Percentiles rank a stretch among this genome's conserved stretches.
These are phyloP conservation scores for Alectura lathami DNA, from an alignment of 2,113 vertebrate genomes.

Conservation along the genomic window DNA sequence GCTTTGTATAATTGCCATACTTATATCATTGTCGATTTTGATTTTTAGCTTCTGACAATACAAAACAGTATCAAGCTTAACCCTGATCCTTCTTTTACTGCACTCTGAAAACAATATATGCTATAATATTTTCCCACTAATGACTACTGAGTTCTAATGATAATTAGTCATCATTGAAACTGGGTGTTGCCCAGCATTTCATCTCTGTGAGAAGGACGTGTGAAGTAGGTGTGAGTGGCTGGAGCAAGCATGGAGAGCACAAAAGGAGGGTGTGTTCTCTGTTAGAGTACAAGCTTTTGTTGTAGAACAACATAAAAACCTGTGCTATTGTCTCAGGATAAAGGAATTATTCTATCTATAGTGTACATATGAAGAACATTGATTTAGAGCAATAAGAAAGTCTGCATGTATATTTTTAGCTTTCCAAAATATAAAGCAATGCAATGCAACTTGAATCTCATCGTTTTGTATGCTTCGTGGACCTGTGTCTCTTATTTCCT, in stretches of 20 bases:
- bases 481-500: not conserved
- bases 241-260: not conserved
- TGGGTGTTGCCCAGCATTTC: not conserved
- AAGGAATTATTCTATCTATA: not conserved
- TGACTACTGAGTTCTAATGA: not conserved
- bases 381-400: not conserved
- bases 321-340: not conserved
- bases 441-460: accelerated
- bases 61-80: not conserved
- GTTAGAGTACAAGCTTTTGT: not conserved
- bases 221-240: not conserved
- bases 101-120: not conserved
- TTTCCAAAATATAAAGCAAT: not conserved
- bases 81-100: not conserved
- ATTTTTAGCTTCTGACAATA: not conserved
- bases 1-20: not conserved
- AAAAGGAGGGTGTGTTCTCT: not conserved
- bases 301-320: not conserved
- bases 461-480: not conserved
- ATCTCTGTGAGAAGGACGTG: accelerated
- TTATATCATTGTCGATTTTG: not conserved
- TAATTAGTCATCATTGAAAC: not conserved
- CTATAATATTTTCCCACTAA: not conserved
- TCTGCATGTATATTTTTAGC: not conserved
- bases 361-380: not conserved